Evolutionary conservation across 2,888 invertebrate species (phyloP).

Genomic region (Drosophila picticornis): DNA sequence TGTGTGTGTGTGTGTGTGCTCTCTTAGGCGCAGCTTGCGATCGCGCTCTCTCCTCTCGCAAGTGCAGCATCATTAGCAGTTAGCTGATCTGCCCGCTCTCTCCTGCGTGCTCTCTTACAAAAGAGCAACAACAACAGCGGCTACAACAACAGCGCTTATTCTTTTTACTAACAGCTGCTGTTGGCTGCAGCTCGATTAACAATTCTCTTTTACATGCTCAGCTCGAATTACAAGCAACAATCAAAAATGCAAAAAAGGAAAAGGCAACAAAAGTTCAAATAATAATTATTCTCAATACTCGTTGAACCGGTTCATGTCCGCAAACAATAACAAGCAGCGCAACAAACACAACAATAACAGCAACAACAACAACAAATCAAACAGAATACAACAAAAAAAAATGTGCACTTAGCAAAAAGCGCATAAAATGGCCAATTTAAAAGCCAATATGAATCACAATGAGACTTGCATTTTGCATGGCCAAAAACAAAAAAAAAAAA

Average conservation of each 20-base stretch:
- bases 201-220: not conserved
- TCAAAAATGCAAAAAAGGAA: slow-evolving; percentile 43
- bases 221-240: slow-evolving; percentile 34
- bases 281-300: slow-evolving; percentile 47
- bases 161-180: slow-evolving; percentile 6
- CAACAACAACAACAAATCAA: slow-evolving; percentile 3
- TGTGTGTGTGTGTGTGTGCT: not conserved
- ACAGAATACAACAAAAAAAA: slow-evolving; percentile 19
- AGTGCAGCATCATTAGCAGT: slow-evolving; percentile 13
- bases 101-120: not conserved
- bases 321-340: slow-evolving; percentile 38
- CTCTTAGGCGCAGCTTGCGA: slow-evolving; percentile 29
- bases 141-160: slow-evolving; percentile 10
- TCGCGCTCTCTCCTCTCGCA: slow-evolving; percentile 14
- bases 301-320: slow-evolving; percentile 52
- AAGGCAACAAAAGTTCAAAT: slow-evolving; percentile 34
- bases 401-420: slow-evolving; percentile 1
- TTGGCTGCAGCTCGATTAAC: slow-evolving; percentile 1
- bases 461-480: slow-evolving; percentile 50
- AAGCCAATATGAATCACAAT: slow-evolving; percentile 59
- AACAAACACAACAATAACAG: slow-evolving; percentile 17
- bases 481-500: slow-evolving; percentile 27
- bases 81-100: slow-evolving; percentile 13
- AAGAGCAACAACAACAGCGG: not conserved
- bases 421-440: slow-evolving; percentile 45